Percentiles rank a stretch among this genome's conserved stretches.
These are phyloP conservation scores for Capromys pilorides DNA, from an alignment of 2,797 vertebrate genomes.

Conservation along the genomic window DNA sequence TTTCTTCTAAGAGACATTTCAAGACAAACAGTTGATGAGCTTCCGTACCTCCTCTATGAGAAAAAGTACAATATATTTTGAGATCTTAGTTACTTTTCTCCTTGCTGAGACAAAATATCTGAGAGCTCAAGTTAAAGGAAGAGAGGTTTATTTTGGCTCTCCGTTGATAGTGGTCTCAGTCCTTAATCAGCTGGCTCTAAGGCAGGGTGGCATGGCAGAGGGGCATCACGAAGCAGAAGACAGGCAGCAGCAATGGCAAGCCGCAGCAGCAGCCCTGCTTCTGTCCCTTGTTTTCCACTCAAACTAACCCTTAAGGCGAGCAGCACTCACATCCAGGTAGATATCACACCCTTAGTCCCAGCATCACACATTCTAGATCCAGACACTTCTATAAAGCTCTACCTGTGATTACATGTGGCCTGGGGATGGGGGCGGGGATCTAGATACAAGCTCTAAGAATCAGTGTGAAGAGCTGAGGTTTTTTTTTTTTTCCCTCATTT, in stretches of 20 bases:
- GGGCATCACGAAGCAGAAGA: background rate
- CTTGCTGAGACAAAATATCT: background rate
- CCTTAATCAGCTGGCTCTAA: too few species aligned
- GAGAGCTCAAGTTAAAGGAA: background rate
- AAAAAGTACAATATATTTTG: constrained; percentile 54
- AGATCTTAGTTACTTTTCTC: background rate
- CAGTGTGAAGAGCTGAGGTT: background rate
- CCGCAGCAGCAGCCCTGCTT: background rate
- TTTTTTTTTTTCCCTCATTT: background rate
- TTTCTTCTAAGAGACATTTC: constrained; percentile 63
- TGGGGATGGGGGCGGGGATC: background rate
- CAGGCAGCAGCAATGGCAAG: background rate
- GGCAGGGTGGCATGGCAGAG: too few species aligned
- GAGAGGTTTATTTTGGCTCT: too few species aligned
- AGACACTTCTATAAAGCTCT: background rate
- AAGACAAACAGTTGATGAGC: constrained; percentile 44
- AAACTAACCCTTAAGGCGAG: background rate
- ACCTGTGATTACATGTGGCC: background rate
- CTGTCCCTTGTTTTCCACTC: background rate
- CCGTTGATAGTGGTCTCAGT: too few species aligned
- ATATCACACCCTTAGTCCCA: background rate
- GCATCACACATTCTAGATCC: background rate
- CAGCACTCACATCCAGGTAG: too few species aligned
- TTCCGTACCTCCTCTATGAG: background rate
- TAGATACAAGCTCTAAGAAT: background rate